These are phyloP conservation scores for Neodiprion pinetum DNA, from an alignment of 1,140 invertebrate genomes.

Conservation along the genomic window DNA sequence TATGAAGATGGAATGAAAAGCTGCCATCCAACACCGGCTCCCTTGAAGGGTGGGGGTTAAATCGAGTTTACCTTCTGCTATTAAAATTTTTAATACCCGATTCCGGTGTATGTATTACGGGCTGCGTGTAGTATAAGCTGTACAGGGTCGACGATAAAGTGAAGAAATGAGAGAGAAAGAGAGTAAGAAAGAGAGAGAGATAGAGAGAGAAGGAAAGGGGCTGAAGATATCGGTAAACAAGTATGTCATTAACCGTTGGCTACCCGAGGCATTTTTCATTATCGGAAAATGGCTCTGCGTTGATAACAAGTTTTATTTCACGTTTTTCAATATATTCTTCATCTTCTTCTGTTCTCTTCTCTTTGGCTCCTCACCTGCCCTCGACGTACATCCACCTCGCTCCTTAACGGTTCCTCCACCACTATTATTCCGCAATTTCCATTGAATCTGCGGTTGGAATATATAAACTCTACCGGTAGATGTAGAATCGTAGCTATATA, in stretches of 20 bases:
- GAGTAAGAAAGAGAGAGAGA: not conserved
- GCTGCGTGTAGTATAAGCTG: not conserved
- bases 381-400: slow-evolving; percentile 27
- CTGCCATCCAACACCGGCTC: not conserved
- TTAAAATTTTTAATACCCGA: not conserved
- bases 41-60: not conserved
- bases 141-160: not conserved
- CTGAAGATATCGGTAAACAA: not conserved
- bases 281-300: slow-evolving; percentile 16
- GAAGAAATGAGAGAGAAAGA: not conserved
- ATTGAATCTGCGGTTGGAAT: not conserved
- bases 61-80: not conserved
- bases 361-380: not conserved
- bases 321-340: not conserved
- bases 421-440: slow-evolving; percentile 17
- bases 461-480: not conserved
- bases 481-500: not conserved
- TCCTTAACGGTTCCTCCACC: slow-evolving; percentile 14
- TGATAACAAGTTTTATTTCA: slow-evolving; percentile 18
- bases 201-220: not conserved
- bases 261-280: slow-evolving; percentile 21
- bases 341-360: slow-evolving; percentile 27
- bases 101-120: too few relatives aligned
- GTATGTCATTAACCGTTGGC: slow-evolving; percentile 7
- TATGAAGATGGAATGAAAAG: too few relatives aligned